phyloP scores from a whole-genome alignment of 2,888 invertebrate species.

The Drosophila aldrichi region DNA sequence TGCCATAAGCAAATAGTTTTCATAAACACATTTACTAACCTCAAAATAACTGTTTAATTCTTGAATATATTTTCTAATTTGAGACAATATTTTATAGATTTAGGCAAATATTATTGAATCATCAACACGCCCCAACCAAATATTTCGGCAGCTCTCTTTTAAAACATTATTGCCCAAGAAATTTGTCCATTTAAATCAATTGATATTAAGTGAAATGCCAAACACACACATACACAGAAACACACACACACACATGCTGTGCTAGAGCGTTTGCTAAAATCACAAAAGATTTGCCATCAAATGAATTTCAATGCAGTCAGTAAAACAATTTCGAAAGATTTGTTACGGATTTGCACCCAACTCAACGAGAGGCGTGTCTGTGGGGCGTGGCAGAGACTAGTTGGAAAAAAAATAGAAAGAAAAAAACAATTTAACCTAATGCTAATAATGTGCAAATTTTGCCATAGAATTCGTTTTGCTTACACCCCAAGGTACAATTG shows the following conservation, averaged over 20 bases:
- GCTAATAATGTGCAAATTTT: constrained; percentile 73
- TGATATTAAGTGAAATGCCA: constrained; percentile 40
- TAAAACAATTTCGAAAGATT: constrained; percentile 70
- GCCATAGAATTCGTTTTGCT: constrained; percentile 8
- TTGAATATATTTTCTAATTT: background rate
- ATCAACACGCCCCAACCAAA: background rate
- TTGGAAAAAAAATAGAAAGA: constrained; percentile 7
- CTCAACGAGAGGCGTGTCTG: constrained; percentile 35
- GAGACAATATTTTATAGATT: constrained; percentile 5
- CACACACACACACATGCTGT: background rate
- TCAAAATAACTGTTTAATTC: background rate
- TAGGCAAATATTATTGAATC: background rate
- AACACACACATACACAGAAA: constrained; percentile 2
- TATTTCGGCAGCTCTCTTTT: constrained; percentile 15
- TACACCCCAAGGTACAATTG: constrained; percentile 51
- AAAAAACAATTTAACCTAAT: constrained; percentile 64
- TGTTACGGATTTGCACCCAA: constrained; percentile 69
- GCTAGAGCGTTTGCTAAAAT: constrained; percentile 48
- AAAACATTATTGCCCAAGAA: constrained; percentile 15
- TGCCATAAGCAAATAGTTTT: background rate
- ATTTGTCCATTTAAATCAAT: constrained; percentile 45
- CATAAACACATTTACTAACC: background rate
- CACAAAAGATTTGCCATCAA: constrained; percentile 57
- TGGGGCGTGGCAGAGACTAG: background rate
- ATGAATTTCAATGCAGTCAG: constrained; percentile 68